Evolutionary conservation across 1,140 invertebrate genomes (phyloP).

Genomic region (Kradibia gibbosae): DNA sequence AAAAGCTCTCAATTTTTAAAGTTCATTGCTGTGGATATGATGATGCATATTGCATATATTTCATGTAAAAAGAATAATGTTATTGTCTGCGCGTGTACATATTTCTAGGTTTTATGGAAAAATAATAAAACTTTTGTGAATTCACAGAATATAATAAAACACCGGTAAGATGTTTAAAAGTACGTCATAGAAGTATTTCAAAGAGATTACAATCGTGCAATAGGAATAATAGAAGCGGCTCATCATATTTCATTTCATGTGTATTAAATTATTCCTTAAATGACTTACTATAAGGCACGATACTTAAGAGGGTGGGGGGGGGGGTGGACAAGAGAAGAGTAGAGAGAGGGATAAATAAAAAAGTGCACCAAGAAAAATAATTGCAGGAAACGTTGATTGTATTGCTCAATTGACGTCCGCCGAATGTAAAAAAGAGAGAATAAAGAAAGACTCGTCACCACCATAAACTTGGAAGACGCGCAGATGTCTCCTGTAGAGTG

Average conservation of each 20-base stretch:
- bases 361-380: constrained; percentile 28
- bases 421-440: neutral
- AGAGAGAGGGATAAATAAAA: neutral
- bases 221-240: neutral
- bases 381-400: constrained; percentile 37
- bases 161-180: neutral
- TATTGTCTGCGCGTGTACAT: neutral
- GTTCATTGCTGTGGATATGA: too few relatives aligned
- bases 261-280: constrained; percentile 6
- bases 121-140: neutral
- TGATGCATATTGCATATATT: too few relatives aligned
- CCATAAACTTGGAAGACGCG: neutral
- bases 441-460: neutral
- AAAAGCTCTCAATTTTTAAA: neutral
- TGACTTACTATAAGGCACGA: neutral
- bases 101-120: neutral
- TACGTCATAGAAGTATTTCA: neutral
- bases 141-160: neutral
- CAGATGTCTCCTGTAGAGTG: neutral
- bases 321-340: neutral
- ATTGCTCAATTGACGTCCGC: neutral
- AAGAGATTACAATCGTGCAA: constrained; percentile 5
- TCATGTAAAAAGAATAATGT: neutral
- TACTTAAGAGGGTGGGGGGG: neutral
- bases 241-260: neutral